Percentiles rank a stretch among this genome's conserved stretches.
phyloP scores from a whole-genome alignment of 1,140 invertebrate species.

The Sesamia nonagrioides region DNA sequence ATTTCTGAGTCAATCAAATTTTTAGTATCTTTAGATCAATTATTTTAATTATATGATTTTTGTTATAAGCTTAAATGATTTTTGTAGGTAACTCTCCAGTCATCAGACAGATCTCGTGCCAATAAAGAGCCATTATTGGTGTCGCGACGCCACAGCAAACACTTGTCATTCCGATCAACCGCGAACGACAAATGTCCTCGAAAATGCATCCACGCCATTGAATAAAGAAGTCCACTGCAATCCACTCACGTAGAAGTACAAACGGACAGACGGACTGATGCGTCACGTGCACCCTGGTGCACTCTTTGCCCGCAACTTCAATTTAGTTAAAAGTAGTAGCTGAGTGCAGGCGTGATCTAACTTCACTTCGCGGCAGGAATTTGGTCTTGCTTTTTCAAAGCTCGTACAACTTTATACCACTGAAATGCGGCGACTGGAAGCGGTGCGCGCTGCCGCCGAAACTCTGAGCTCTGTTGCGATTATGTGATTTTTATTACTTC shows the following conservation, averaged over 20 bases:
- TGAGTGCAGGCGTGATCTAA: slow-evolving; percentile 75
- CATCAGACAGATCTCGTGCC: slow-evolving; percentile 20
- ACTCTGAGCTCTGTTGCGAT: slow-evolving; percentile 25
- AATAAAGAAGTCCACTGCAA: slow-evolving; percentile 68
- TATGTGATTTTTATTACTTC: slow-evolving; percentile 30
- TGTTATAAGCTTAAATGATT: slow-evolving; percentile 14
- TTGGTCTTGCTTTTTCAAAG: slow-evolving; percentile 69
- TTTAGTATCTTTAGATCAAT: background rate
- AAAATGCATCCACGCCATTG: slow-evolving; percentile 60
- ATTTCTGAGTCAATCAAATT: slow-evolving; percentile 9
- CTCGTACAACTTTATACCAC: slow-evolving; percentile 64
- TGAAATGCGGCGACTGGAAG: slow-evolving; percentile 62
- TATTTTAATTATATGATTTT: slow-evolving; percentile 13
- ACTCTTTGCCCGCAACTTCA: slow-evolving; percentile 77
- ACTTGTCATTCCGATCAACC: slow-evolving; percentile 64
- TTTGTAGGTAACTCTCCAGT: background rate
- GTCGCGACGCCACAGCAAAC: slow-evolving; percentile 56
- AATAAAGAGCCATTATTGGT: slow-evolving; percentile 38
- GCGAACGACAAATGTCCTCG: slow-evolving; percentile 56
- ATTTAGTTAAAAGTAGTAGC: slow-evolving; percentile 83
- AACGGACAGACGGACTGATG: slow-evolving; percentile 72
- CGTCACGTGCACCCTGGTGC: slow-evolving; percentile 71
- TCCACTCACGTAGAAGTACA: slow-evolving; percentile 77
- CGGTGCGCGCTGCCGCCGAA: slow-evolving; percentile 48
- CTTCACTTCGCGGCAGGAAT: slow-evolving; percentile 63